These are phyloP conservation scores for Cyprinodon brontotheroides DNA, from an alignment of 2,113 vertebrate species.

Conservation along the genomic window DNA sequence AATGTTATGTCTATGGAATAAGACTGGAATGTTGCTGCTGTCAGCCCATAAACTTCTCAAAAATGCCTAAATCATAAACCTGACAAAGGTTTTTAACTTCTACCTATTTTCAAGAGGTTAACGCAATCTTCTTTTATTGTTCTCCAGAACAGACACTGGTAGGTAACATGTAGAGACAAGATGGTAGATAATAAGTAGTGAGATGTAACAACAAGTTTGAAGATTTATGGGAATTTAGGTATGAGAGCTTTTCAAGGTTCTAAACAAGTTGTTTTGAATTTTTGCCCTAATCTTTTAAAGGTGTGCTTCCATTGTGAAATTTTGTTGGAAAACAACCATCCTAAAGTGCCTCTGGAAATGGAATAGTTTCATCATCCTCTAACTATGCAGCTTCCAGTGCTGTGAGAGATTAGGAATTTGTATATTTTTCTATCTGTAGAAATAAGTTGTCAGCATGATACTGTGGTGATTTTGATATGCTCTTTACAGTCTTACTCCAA, in stretches of 20 bases:
- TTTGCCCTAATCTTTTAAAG: constrained; percentile 3
- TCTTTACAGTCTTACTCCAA: background rate
- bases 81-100: constrained; percentile 48
- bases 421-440: background rate
- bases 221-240: constrained; percentile 31
- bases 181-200: constrained; percentile 40
- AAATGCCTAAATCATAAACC: constrained; percentile 50
- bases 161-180: constrained; percentile 52
- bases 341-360: background rate
- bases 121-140: constrained; percentile 56
- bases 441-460: background rate
- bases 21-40: background rate
- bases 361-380: background rate
- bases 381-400: background rate
- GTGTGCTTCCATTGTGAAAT: background rate
- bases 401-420: background rate
- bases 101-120: constrained; percentile 42
- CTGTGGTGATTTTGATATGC: background rate
- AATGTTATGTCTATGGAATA: background rate
- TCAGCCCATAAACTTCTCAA: constrained; percentile 22
- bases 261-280: constrained; percentile 4
- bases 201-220: constrained; percentile 28
- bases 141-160: constrained; percentile 35
- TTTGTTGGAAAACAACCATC: background rate
- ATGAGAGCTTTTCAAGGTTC: constrained; percentile 13